These are phyloP conservation scores for Eufriesea mexicana DNA, from an alignment of 1,140 invertebrate species.

Conservation along the genomic window DNA sequence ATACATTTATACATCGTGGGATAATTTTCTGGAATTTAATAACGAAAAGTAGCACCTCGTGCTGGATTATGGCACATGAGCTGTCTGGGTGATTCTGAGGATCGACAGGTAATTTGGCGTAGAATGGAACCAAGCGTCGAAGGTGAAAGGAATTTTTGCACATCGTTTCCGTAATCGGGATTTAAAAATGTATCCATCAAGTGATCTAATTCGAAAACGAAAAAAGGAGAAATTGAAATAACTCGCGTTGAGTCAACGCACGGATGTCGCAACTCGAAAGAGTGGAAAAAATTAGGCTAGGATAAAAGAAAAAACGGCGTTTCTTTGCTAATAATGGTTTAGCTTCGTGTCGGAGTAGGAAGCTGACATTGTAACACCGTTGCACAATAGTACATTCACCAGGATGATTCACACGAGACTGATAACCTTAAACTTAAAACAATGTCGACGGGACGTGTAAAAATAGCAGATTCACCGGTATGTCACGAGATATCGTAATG, in stretches of 20 bases:
- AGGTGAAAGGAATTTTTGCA: neutral
- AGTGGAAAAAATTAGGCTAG: neutral
- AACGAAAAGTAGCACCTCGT: neutral
- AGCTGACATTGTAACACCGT: slow-evolving; percentile 11
- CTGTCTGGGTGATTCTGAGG: too few species aligned
- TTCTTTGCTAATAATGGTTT: neutral
- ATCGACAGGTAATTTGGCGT: too few species aligned
- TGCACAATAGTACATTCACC: slow-evolving; percentile 11
- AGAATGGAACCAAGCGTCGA: too few species aligned
- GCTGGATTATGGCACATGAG: too few species aligned
- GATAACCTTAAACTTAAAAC: slow-evolving; percentile 13
- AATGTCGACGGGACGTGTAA: neutral
- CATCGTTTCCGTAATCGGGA: neutral
- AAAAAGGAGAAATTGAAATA: neutral
- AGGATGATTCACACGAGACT: neutral
- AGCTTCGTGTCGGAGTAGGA: neutral
- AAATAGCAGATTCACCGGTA: neutral
- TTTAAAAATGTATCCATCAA: neutral
- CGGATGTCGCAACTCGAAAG: neutral
- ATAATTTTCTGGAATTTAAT: neutral
- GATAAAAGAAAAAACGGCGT: neutral
- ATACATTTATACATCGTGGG: neutral
- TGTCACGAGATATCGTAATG: neutral
- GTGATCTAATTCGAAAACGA: neutral
- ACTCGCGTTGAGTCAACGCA: too few species aligned